These are phyloP conservation scores for Todiramphus saurophagus DNA, from an alignment of 2,113 vertebrate genomes.

Conservation along the genomic window DNA sequence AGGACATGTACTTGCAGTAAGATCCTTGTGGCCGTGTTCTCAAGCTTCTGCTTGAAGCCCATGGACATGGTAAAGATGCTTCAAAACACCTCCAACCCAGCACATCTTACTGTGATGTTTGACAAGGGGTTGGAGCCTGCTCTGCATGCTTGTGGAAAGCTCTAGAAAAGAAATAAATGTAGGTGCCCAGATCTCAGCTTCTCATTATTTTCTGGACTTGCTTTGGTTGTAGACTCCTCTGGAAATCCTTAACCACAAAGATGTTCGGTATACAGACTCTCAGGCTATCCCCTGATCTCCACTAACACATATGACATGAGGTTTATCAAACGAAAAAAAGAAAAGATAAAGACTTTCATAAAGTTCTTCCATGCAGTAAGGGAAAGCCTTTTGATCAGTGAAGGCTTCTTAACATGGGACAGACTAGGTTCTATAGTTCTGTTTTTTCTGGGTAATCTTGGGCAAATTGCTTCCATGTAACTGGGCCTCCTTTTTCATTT, in stretches of 20 bases:
- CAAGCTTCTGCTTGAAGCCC: not conserved
- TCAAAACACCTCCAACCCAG: not conserved
- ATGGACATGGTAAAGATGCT: not conserved
- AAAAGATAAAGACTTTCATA: not conserved
- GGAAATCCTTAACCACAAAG: not conserved
- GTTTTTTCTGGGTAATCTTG: not conserved
- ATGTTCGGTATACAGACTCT: not conserved
- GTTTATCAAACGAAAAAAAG: not conserved
- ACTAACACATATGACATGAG: not conserved
- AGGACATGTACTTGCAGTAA: not conserved
- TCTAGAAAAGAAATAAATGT: not conserved
- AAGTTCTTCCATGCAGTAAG: not conserved
- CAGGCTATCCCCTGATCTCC: not conserved
- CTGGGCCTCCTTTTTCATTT: not conserved
- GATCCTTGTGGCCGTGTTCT: not conserved
- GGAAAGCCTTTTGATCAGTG: not conserved
- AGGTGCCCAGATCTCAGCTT: not conserved
- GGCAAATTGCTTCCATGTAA: not conserved
- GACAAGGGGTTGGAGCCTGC: not conserved
- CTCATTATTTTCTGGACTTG: not conserved
- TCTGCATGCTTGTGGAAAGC: not conserved
- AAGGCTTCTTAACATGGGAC: not conserved
- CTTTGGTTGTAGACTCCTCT: not conserved
- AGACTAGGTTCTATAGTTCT: not conserved
- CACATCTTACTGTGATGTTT: not conserved